Evolutionary conservation across 2,113 vertebrate species (phyloP).

Genomic region (Tychaedon coryphoeus): DNA sequence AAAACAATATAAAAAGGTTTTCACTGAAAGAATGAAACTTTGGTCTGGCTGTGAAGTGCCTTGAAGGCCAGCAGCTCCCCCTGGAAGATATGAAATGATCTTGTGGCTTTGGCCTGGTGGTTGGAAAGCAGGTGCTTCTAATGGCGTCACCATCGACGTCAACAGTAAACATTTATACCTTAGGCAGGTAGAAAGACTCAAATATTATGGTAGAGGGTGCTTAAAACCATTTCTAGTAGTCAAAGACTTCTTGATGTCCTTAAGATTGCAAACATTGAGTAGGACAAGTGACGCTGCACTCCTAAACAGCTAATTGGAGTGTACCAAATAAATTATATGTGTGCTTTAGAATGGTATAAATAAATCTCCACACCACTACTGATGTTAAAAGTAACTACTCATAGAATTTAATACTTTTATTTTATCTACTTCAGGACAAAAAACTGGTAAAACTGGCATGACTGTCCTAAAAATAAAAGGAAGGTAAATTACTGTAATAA

Average conservation of each 20-base stretch:
- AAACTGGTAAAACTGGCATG: not conserved
- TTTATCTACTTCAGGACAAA: not conserved
- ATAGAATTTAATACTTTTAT: not conserved
- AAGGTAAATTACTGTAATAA: not conserved
- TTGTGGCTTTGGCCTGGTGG: not conserved
- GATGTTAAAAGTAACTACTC: not conserved
- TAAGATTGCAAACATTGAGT: not conserved
- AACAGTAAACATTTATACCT: not conserved
- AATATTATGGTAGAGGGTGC: not conserved
- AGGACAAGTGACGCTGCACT: too few relatives aligned
- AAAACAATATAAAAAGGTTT: not conserved
- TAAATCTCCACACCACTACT: not conserved
- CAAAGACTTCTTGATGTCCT: not conserved
- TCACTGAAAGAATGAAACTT: not conserved
- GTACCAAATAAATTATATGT: not conserved
- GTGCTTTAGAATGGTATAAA: not conserved
- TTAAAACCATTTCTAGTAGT: not conserved
- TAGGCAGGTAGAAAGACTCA: not conserved
- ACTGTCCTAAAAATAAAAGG: not conserved
- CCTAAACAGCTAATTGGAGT: not conserved
- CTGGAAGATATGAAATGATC: not conserved
- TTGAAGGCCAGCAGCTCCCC: rapidly evolving
- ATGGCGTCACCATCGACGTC: not conserved
- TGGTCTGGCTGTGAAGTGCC: not conserved
- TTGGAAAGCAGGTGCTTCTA: not conserved